phyloP scores from a whole-genome alignment of 2,797 vertebrate genomes.

The Melanotaenia boesemani region DNA sequence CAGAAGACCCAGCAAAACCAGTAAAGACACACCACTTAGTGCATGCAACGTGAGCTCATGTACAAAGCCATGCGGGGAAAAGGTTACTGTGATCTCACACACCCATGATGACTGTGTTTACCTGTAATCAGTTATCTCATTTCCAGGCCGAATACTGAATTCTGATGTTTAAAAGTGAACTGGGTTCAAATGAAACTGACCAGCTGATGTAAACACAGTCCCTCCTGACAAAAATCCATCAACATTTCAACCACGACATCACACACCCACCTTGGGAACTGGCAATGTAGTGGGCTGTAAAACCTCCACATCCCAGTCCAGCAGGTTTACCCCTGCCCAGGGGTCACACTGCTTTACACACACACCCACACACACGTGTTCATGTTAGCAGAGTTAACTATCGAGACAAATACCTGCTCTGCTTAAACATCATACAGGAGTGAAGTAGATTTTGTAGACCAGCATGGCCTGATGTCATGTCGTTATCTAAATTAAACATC shows the following conservation, averaged over 20 bases:
- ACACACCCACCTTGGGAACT: conserved; percentile 58
- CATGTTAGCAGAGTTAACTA: not conserved
- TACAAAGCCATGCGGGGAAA: conserved; percentile 1
- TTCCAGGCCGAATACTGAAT: not conserved
- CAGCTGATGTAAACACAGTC: conserved; percentile 22
- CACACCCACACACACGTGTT: conserved; percentile 39
- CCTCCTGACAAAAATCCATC: not conserved
- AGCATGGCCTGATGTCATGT: too few species aligned
- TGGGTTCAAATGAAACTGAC: too few species aligned
- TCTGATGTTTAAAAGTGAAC: not conserved
- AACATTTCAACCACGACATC: not conserved
- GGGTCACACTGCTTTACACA: conserved; percentile 53
- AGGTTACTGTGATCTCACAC: conserved; percentile 7
- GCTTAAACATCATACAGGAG: too few species aligned
- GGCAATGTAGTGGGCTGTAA: conserved; percentile 79
- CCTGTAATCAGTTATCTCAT: conserved; percentile 9
- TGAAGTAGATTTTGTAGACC: too few species aligned
- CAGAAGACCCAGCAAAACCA: too few species aligned
- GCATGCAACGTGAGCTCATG: conserved; percentile 24
- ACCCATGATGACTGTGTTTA: conserved; percentile 17
- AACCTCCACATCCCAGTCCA: conserved; percentile 92
- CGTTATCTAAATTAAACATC: too few species aligned
- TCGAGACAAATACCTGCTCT: too few species aligned
- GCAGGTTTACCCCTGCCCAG: conserved; percentile 80
- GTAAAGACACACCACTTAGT: too few species aligned